Percentiles rank a stretch among this genome's conserved stretches.
These are phyloP conservation scores for Scaptomyza reducta DNA, from an alignment of 2,888 invertebrate species.

Conservation along the genomic window DNA sequence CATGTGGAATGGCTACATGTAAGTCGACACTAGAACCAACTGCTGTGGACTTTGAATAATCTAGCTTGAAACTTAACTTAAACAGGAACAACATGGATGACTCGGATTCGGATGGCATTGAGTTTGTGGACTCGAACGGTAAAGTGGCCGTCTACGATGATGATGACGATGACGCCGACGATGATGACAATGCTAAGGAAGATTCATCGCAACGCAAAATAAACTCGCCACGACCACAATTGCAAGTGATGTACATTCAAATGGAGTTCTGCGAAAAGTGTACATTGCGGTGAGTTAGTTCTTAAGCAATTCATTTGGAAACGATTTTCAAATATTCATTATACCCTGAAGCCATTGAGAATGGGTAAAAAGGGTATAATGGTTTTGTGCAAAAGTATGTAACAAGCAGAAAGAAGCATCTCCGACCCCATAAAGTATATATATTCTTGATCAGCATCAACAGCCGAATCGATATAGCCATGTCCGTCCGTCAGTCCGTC, in stretches of 20 bases:
- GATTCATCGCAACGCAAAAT: slow-evolving; percentile 47
- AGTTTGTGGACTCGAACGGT: slow-evolving; percentile 83
- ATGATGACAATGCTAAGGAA: slow-evolving; percentile 56
- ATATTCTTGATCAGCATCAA: too few species aligned
- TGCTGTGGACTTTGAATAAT: neutral
- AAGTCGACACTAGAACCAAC: slow-evolving; percentile 15
- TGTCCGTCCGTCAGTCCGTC: too few species aligned
- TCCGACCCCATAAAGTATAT: too few species aligned
- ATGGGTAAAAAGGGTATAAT: too few species aligned
- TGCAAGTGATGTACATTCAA: slow-evolving; percentile 92
- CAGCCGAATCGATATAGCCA: too few species aligned
- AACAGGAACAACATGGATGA: slow-evolving; percentile 78
- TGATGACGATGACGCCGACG: slow-evolving; percentile 63
- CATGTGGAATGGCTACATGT: slow-evolving; percentile 82
- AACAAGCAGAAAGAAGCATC: too few species aligned
- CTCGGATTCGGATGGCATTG: slow-evolving; percentile 84
- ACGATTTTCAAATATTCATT: neutral
- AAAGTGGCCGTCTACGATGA: slow-evolving; percentile 80
- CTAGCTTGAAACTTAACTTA: neutral
- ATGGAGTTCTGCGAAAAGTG: slow-evolving; percentile 99
- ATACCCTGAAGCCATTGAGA: too few species aligned
- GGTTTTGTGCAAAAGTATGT: too few species aligned
- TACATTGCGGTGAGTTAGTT: slow-evolving; percentile 88
- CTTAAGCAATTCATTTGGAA: neutral
- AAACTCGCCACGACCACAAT: slow-evolving; percentile 78